Percentiles rank a stretch among this genome's conserved stretches.
Conservation (phyloP, 37 sponge, comb jelly and placozoan species). For the Ephydatia muelleri region DNA sequence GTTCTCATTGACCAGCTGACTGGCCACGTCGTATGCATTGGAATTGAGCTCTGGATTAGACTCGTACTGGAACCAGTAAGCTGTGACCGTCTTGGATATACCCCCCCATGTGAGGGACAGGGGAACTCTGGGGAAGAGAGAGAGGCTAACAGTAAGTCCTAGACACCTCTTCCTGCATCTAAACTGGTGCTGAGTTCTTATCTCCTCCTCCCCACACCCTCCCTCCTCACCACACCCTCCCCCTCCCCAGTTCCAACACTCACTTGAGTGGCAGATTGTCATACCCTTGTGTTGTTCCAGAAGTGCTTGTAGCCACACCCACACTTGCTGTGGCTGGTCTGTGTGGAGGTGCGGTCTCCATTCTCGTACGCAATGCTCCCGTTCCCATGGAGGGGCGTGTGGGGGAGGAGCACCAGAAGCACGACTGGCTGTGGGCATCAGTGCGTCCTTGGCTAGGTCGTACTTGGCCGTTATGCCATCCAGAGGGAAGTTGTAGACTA, state of each 20-base stretch:
- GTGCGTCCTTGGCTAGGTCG: constrained; percentile 27
- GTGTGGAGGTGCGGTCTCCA: constrained; percentile 80
- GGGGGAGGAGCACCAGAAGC: constrained; percentile 27
- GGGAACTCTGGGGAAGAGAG: constrained; percentile 43
- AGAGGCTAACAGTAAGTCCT: too few relatives aligned
- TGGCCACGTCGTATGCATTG: constrained; percentile 87
- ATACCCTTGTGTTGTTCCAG: constrained; percentile 92
- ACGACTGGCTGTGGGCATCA: constrained; percentile 35
- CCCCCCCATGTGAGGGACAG: constrained; percentile 65
- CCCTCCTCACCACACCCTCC: background rate
- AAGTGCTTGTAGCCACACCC: constrained; percentile 93
- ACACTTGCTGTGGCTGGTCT: constrained; percentile 44
- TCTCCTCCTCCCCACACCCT: background rate
- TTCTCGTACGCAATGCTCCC: constrained; percentile 73
- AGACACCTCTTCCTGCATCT: too few relatives aligned
- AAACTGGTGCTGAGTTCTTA: too few relatives aligned
- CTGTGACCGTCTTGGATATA: constrained; percentile 18
- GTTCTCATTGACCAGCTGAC: constrained; percentile 37
- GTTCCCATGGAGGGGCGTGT: constrained; percentile 46
- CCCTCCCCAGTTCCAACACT: constrained; percentile 20
- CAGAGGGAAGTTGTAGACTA: constrained; percentile 55
- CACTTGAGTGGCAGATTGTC: constrained; percentile 86
- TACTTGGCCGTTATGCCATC: constrained; percentile 63
- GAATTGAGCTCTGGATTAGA: constrained; percentile 84
- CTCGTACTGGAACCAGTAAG: constrained; percentile 92